Conservation (phyloP, 2,888 invertebrate genomes). For the Aplocera efformata region DNA sequence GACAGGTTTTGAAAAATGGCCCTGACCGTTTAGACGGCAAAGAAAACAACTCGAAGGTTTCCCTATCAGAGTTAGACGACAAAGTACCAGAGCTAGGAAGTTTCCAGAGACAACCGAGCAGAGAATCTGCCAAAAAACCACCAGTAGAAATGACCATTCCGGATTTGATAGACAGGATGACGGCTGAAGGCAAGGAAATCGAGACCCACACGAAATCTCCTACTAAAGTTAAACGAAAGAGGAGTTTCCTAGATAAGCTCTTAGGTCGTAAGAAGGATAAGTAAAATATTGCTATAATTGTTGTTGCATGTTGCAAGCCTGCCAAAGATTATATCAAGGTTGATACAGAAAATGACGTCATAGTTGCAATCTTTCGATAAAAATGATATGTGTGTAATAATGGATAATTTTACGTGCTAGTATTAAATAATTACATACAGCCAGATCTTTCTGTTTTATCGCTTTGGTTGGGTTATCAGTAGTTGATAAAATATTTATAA, state of each 20-base stretch:
- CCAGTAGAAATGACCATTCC: conserved; percentile 65
- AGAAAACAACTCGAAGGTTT: conserved; percentile 46
- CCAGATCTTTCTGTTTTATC: conserved; percentile 64
- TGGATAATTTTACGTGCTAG: conserved; percentile 34
- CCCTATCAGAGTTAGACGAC: conserved; percentile 60
- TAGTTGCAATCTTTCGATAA: conserved; percentile 56
- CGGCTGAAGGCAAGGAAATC: conserved; percentile 55
- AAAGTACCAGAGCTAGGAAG: conserved; percentile 59
- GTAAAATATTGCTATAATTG: conserved; percentile 38
- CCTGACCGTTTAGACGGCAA: conserved; percentile 36
- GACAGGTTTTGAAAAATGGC: conserved; percentile 49
- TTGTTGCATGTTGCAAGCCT: conserved; percentile 47
- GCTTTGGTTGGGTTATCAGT: conserved; percentile 73
- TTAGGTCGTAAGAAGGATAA: conserved; percentile 69
- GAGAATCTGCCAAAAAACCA: conserved; percentile 49
- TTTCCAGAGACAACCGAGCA: conserved; percentile 55
- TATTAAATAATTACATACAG: conserved; percentile 60
- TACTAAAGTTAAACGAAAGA: conserved; percentile 71
- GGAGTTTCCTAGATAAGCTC: conserved; percentile 72
- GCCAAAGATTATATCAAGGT: conserved; percentile 70
- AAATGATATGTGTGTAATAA: conserved; percentile 34
- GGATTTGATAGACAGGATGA: conserved; percentile 66
- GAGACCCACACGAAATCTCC: conserved; percentile 51
- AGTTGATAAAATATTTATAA: conserved; percentile 61
- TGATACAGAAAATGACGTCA: conserved; percentile 59